These are phyloP conservation scores for Schrankia costaestrigalis DNA, from an alignment of 2,888 invertebrate species.

Conservation along the genomic window DNA sequence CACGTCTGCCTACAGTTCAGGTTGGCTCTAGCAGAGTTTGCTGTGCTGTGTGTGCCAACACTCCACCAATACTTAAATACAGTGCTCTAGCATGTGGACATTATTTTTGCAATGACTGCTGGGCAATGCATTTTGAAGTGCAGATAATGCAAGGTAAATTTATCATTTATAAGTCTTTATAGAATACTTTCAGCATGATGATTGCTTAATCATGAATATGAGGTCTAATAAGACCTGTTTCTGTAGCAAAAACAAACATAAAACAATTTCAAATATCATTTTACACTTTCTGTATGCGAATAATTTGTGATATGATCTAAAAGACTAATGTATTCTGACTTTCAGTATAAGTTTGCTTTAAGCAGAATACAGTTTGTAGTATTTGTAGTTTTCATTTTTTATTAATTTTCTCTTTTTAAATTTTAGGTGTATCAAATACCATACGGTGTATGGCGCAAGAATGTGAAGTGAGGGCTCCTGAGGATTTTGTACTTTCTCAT, in stretches of 20 bases:
- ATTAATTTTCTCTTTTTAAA: no score
- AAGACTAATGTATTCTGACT: no score
- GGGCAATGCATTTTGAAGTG: constrained; percentile 97
- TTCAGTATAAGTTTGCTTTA: no score
- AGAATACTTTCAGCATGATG: no score
- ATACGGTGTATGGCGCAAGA: constrained; percentile 98
- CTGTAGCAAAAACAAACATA: no score
- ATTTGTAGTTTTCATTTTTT: no score
- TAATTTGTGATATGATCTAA: no score
- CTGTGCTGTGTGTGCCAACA: constrained; percentile 90
- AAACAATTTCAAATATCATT: no score
- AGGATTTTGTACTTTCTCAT: constrained; percentile 95
- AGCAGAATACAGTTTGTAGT: no score
- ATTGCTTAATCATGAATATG: no score
- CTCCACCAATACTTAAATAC: constrained; percentile 85
- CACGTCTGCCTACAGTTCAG: constrained; percentile 50
- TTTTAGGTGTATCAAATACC: constrained; percentile 85
- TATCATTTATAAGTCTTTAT: background rate
- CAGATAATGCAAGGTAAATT: constrained; percentile 92
- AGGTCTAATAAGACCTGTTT: no score
- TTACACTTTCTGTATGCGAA: no score
- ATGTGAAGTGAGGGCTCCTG: constrained; percentile 96
- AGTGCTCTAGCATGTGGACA: constrained; percentile 94
- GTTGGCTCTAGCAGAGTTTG: constrained; percentile 52
- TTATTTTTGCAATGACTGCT: constrained; percentile 97